phyloP scores from a whole-genome alignment of 2,888 invertebrate species.

The Morpho deidamia region DNA sequence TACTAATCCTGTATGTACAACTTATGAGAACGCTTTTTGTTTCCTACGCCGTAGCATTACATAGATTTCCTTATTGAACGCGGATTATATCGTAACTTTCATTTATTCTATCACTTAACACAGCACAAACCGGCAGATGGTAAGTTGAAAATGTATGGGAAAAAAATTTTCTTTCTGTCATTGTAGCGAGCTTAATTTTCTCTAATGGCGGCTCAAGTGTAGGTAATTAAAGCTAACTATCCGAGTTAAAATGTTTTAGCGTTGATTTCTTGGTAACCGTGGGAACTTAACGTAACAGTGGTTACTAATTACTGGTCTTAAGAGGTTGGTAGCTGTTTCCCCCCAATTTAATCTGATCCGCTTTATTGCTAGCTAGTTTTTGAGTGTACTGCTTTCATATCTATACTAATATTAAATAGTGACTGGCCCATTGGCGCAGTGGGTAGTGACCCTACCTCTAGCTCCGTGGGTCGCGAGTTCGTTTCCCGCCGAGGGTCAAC shows the following conservation, averaged over 20 bases:
- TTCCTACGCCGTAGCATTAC: too few species aligned
- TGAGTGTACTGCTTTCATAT: too few species aligned
- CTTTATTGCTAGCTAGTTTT: constrained; percentile 15
- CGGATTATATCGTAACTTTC: too few species aligned
- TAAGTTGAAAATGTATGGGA: background rate
- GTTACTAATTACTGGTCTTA: constrained; percentile 35
- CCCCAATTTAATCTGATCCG: constrained; percentile 28
- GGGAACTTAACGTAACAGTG: constrained; percentile 31
- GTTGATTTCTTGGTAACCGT: constrained; percentile 34
- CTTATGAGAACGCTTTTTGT: too few species aligned
- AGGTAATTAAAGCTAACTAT: constrained; percentile 39
- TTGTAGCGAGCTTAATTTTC: constrained; percentile 20
- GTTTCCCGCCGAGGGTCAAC: too few species aligned
- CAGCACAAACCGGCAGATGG: background rate
- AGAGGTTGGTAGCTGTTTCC: constrained; percentile 25
- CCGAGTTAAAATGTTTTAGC: constrained; percentile 35
- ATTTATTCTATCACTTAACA: background rate
- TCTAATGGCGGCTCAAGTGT: constrained; percentile 22
- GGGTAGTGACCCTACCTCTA: too few species aligned
- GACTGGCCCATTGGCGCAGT: too few species aligned
- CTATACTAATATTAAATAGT: too few species aligned
- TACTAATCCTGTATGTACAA: too few species aligned
- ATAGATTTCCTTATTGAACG: too few species aligned
- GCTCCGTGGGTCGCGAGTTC: too few species aligned
- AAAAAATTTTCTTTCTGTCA: constrained; percentile 4